Evolutionary conservation across 2,888 invertebrate genomes (phyloP), one percentile per base, ranked within the genome.

Genomic region (Dynastes tityus): DNA sequence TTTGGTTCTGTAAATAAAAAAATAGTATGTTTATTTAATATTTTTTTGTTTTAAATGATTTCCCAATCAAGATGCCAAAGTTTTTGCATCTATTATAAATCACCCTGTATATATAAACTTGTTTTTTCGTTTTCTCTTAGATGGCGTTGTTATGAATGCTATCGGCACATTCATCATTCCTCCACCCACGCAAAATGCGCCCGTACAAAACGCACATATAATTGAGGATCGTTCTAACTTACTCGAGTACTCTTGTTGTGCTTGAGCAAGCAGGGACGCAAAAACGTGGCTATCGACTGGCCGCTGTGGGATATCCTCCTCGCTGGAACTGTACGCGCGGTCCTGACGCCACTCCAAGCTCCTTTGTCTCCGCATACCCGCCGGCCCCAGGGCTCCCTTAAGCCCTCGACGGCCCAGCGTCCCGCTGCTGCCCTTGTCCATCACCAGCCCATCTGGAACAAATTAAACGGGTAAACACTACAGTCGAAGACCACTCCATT

Each of bases 191-290:
- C 45, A 2, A 45, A 8, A 11, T 8, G 45, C 32, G 32, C 32
- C 45, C 45, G 3, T 63, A 63, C 32, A 11, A 63, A 63, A 37
- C 29, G 29, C 22, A 61, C 58, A 58, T n/a, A 49, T 74, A 74
- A 74, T 74, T 74, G 73, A 74, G 73, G 58, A 61, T 27, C 61
- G 61, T 61, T 74, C 49, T 27, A 16, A 90, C 90, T 90, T 85
- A 91, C 91, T 90, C 85, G 91, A 90, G 87, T 91, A 90, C 82
- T 89, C 89, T 86, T 91, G 91, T 87, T 91, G 91, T 84, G 91
- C 91, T 86, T 91, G 91, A 79, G 91, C 89, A 80, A 91, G 86
- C 79, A 91, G 87, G 81, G 91, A 90, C 51, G 91, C 91, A 85
- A 91, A 88, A 82, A 91, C 89, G 84, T 91, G 91, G 82, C 91